These are phyloP conservation scores for Furcifer pardalis DNA, from an alignment of 2,797 vertebrate species.

Conservation along the genomic window DNA sequence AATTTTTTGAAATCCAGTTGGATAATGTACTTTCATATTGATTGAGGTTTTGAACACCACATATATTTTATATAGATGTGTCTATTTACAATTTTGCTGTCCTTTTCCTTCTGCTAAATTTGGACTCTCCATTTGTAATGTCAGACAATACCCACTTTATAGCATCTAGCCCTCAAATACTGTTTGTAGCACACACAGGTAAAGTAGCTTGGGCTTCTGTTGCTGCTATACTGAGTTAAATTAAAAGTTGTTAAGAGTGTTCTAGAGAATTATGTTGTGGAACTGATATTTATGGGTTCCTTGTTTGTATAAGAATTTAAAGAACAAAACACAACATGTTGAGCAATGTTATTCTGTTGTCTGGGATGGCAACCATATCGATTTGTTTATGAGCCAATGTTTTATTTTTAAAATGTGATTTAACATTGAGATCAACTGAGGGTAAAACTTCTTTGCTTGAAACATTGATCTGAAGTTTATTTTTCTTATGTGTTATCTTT, in stretches of 20 bases:
- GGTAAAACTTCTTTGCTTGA: constrained; percentile 53
- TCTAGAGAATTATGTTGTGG: constrained; percentile 66
- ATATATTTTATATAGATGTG: not conserved
- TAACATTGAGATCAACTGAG: constrained; percentile 65
- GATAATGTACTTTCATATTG: too few relatives aligned
- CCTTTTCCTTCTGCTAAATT: not conserved
- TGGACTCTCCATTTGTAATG: not conserved
- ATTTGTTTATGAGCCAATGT: constrained; percentile 62
- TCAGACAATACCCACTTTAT: constrained; percentile 43
- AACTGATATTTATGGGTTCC: constrained; percentile 46
- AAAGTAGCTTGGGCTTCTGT: constrained; percentile 52
- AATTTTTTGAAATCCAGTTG: too few relatives aligned
- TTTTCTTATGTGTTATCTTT: constrained; percentile 41
- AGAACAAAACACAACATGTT: not conserved
- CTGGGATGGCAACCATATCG: constrained; percentile 68
- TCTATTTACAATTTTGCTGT: too few relatives aligned
- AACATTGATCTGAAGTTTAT: constrained; percentile 62
- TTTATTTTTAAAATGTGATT: constrained; percentile 67
- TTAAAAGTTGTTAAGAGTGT: constrained; percentile 67
- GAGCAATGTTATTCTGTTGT: constrained; percentile 58
- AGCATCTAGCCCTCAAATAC: constrained; percentile 39
- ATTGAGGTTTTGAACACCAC: not conserved
- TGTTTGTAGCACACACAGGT: constrained; percentile 61
- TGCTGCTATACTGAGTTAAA: constrained; percentile 64
- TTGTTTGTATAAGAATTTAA: constrained; percentile 19